Evolutionary conservation across 37 sponge, comb jelly and placozoan species (phyloP).

Genomic region (Beroe forskalii): DNA sequence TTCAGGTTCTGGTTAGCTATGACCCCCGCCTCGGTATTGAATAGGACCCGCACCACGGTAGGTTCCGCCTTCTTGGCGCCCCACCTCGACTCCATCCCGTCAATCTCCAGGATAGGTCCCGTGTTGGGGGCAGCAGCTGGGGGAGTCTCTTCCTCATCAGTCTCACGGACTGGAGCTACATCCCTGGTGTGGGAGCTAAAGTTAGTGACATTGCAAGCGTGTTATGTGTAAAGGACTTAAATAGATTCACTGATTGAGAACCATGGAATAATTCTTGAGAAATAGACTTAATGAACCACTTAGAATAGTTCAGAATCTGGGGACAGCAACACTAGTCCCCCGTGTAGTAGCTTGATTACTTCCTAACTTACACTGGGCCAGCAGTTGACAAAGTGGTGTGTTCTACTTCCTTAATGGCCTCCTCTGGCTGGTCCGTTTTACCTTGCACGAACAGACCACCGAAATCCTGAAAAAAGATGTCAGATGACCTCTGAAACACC

Average conservation of each 20-base stretch:
- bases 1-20: conserved; percentile 67
- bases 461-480: conserved; percentile 11
- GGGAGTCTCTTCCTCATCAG: neutral
- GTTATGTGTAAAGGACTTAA: no score
- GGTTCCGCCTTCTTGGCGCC: neutral
- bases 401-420: neutral
- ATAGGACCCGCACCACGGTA: conserved; percentile 71
- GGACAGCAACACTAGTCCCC: no score
- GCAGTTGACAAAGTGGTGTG: neutral
- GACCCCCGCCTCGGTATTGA: conserved; percentile 70
- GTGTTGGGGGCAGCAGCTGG: neutral
- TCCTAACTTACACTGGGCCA: neutral
- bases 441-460: neutral
- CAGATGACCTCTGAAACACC: no score
- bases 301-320: no score
- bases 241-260: no score
- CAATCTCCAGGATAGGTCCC: conserved; percentile 13
- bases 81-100: conserved; percentile 51
- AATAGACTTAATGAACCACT: no score
- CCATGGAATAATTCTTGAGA: no score
- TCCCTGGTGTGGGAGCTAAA: neutral
- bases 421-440: neutral
- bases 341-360: no score
- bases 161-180: neutral
- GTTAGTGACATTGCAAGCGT: no score